Evolutionary conservation across 2,797 vertebrate species (phyloP).

Genomic region (Chrysocyon brachyurus): DNA sequence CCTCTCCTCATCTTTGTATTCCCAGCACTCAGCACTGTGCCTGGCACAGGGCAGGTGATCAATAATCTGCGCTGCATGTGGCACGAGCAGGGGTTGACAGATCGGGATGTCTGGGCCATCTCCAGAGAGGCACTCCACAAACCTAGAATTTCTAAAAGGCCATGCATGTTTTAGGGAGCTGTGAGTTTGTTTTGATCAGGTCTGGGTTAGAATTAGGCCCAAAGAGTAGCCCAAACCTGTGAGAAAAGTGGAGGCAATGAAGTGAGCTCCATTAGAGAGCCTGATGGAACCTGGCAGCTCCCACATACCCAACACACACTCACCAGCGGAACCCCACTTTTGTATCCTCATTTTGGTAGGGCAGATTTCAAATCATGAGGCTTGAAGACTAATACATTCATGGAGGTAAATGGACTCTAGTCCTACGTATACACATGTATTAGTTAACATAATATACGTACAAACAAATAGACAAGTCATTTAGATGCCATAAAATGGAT

Average conservation of each 20-base stretch:
- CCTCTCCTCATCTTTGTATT: not conserved
- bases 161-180: constrained; percentile 67
- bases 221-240: not conserved
- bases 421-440: not conserved
- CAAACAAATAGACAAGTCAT: not conserved
- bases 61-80: not conserved
- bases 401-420: not conserved
- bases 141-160: constrained; percentile 80
- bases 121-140: constrained; percentile 13
- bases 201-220: constrained; percentile 6
- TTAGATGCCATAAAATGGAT: not conserved
- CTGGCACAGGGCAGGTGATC: constrained; percentile 58
- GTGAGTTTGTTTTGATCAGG: constrained; percentile 54
- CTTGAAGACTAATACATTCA: not conserved
- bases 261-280: not conserved
- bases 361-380: not conserved
- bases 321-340: not conserved
- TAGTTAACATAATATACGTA: not conserved
- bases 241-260: not conserved
- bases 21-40: constrained; percentile 34
- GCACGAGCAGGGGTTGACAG: not conserved
- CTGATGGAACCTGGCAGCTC: not conserved
- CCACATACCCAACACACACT: too few relatives aligned
- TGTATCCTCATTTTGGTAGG: not conserved
- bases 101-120: not conserved